Evolutionary conservation across 2,888 invertebrate genomes (phyloP), one percentile per base, ranked within the genome.

Genomic region (Hyalella azteca): DNA sequence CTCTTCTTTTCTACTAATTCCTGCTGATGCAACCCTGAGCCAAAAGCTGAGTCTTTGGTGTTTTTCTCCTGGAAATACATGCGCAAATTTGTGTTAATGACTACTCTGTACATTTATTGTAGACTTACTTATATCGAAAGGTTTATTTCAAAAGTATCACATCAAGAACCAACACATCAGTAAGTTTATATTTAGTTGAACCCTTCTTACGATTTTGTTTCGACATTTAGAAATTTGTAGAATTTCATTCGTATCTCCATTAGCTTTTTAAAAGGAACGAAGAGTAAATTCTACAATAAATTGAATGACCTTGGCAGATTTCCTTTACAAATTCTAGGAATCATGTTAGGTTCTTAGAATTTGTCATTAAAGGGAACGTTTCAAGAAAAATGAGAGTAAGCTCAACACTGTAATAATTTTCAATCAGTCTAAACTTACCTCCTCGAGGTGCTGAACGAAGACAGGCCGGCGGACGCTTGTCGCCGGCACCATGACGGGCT

Each of bases 401-500:
- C 11, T 11, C 11, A 15, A 45, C 45, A 11, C 15, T 45, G 45
- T 29, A 78, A 29, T n/a, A n/a, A n/a, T n/a, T n/a, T n/a, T n/a
- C n/a, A n/a, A n/a, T n/a, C n/a, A n/a, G n/a, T n/a, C n/a, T n/a
- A 49, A 26, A 39, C 36, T 22, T 36, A 49, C 59, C 49, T 49
- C 36, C n/a, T 40, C 50, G n/a, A 41, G 32, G 36, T 59, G 78
- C 60, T 41, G 78, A n/a, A 59, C 73, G 39, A 84, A 81, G 49
- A 84, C 81, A 22, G 83, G 81, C 45, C 81, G 77, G 36, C 83
- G 75, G 45, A 81, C 76, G 22, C 81, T 80, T 3, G 83, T 81
- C 36, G 83, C 81, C 9, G 83, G 83, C 45, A 84, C 79, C 26
- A 80, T 77, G 22, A 77, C 75, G 45, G 81, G 73, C 22, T 82